phyloP scores from a whole-genome alignment of 2,797 vertebrate species.

The Neosalanx taihuensis region DNA sequence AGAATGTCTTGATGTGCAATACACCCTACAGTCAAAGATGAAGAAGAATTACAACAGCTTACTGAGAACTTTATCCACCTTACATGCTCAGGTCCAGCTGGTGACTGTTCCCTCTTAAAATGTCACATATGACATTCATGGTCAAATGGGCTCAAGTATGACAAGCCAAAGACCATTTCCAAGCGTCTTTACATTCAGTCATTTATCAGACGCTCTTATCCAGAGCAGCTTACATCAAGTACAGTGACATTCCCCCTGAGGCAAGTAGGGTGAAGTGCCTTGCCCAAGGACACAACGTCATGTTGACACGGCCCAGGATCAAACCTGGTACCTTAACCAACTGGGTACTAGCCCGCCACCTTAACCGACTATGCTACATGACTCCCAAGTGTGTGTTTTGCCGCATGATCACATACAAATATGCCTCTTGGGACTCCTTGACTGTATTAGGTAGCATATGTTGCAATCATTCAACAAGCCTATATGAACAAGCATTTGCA shows the following conservation, averaged over 20 bases:
- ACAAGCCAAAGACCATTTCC: background rate
- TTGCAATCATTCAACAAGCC: background rate
- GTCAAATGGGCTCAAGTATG: background rate
- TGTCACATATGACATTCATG: background rate
- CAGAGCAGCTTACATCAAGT: too few species aligned
- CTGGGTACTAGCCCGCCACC: too few species aligned
- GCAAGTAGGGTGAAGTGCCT: too few species aligned
- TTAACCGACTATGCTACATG: too few species aligned
- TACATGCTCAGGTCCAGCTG: slow-evolving; percentile 18
- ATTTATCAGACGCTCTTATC: too few species aligned
- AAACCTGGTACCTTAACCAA: too few species aligned
- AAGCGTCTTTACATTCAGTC: too few species aligned
- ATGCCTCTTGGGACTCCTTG: background rate
- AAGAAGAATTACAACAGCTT: slow-evolving; percentile 33
- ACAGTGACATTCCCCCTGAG: too few species aligned
- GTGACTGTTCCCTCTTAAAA: background rate
- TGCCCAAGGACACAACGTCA: too few species aligned
- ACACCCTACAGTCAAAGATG: slow-evolving; percentile 30
- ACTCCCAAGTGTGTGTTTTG: background rate
- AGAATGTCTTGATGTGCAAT: slow-evolving; percentile 32
- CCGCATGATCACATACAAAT: background rate
- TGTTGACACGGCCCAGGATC: too few species aligned
- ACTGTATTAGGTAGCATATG: background rate
- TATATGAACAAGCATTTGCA: background rate
- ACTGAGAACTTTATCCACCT: slow-evolving; percentile 37